Percentiles rank a stretch among this genome's conserved stretches.
phyloP scores from a whole-genome alignment of 2,888 invertebrate genomes.

The Pammene fasciana region DNA sequence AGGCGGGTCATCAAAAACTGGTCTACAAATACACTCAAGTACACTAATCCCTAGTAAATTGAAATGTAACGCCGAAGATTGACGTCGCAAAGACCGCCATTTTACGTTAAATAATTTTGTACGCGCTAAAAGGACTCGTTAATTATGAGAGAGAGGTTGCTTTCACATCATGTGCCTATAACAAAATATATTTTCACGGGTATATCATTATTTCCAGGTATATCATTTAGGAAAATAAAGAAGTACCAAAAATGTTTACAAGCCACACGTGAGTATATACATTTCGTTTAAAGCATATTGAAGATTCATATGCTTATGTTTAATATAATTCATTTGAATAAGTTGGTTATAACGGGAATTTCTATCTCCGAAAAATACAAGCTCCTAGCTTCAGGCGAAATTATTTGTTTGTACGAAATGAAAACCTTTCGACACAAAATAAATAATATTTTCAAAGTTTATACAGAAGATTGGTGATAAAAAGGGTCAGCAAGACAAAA shows the following conservation, averaged over 20 bases:
- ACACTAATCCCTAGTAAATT: conserved; percentile 61
- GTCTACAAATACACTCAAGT: conserved; percentile 46
- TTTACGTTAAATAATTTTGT: conserved; percentile 45
- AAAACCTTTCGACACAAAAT: conserved; percentile 1
- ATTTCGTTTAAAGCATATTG: background rate
- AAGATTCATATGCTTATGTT: background rate
- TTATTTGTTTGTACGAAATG: conserved; percentile 4
- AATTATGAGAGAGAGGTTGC: conserved; percentile 23
- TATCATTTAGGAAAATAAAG: too few relatives aligned
- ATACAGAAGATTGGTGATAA: conserved; percentile 32
- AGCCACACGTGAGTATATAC: too few relatives aligned
- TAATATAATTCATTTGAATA: background rate
- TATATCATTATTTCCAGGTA: too few relatives aligned
- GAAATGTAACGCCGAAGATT: conserved; percentile 57
- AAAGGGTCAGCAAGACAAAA: conserved; percentile 35
- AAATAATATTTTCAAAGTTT: conserved; percentile 10
- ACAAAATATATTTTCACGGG: background rate
- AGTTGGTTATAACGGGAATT: background rate
- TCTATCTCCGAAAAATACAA: background rate
- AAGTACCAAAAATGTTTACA: too few relatives aligned
- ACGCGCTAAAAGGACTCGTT: conserved; percentile 32
- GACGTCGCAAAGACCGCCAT: conserved; percentile 49
- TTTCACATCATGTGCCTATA: background rate
- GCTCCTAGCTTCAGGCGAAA: background rate
- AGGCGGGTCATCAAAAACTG: conserved; percentile 44